Base-by-base conservation (phyloP, 2,113 vertebrate species). In the Paratilapia polleni region DNA sequence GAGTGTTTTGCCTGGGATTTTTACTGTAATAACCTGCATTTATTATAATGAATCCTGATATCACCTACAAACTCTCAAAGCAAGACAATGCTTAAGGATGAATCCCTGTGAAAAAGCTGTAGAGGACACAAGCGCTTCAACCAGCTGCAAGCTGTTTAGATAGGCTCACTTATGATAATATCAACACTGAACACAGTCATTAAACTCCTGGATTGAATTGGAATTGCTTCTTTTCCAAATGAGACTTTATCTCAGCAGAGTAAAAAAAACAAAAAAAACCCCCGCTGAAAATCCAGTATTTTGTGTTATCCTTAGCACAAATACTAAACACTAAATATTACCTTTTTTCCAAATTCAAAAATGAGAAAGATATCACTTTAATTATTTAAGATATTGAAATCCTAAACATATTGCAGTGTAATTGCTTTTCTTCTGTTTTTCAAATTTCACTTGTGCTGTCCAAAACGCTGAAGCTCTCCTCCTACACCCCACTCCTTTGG, bases 61-160 rank as follows among this genome's bases (percentile, higher is more conserved):
- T 91, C 24, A 78, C 78, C 83, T 82, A 76, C 41, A n/a, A 84
- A 77, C 68, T 56, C 28, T 87, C 62, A 66, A 87, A 87, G 68
- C 68, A 80, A 8, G 17, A 79, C 68, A 79, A 77, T n/a, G 74
- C 60, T 84, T 73, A 34, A 70, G 63, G 80, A 75, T 85, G 66
- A 87, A 90, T 77, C 62, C 26, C 22, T 52, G 74, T 75, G 38
- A 81, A 58, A 82, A 90, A 78, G 38, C 81, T 64, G 54, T 13
- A 70, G 80, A 87, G 77, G 81, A 85, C 74, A 78, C 77, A 82
- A n/a, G 66, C 75, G 83, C 63, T 82, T 62, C 63, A 83, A 80
- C 74, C 87, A 91, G 85, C 88, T 90, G 85, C 81, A 86, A 83
- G 74, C 80, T 89, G 68, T 91, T 88, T 87, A 86, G 38, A 82